These are phyloP conservation scores for Artibeus jamaicensis DNA, from an alignment of 2,797 vertebrate genomes.

Conservation along the genomic window DNA sequence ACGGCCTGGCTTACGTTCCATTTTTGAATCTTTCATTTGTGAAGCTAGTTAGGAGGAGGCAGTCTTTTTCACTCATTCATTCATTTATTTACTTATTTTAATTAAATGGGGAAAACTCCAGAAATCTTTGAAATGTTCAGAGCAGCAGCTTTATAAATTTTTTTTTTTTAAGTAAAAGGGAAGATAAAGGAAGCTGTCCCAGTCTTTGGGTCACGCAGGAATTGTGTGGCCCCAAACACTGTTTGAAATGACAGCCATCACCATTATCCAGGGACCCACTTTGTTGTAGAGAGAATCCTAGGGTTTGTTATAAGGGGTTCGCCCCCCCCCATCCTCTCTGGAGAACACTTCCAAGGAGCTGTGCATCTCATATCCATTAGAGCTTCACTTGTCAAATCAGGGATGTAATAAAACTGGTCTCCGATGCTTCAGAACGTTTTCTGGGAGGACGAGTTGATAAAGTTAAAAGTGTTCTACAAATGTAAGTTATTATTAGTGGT, in stretches of 20 bases:
- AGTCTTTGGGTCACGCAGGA: constrained; percentile 37
- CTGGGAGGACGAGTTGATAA: constrained; percentile 19
- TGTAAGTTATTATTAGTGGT: background rate
- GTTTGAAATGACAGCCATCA: constrained; percentile 42
- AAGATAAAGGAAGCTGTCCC: constrained; percentile 51
- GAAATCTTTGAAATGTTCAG: constrained; percentile 66
- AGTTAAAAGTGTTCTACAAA: constrained; percentile 40
- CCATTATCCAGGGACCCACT: background rate
- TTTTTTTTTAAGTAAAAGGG: constrained; percentile 41
- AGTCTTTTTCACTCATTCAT: background rate
- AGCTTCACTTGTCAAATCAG: constrained; percentile 41
- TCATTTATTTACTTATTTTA: background rate
- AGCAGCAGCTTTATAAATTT: background rate
- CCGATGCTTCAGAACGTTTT: background rate
- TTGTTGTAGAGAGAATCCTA: constrained; percentile 50
- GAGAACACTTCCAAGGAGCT: constrained; percentile 58
- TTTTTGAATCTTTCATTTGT: background rate
- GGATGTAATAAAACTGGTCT: background rate
- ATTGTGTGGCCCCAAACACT: background rate
- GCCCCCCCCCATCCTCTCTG: background rate
- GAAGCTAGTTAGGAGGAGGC: background rate
- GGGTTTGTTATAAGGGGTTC: constrained; percentile 20
- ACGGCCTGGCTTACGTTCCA: background rate
- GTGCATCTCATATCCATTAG: constrained; percentile 44
- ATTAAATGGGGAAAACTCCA: constrained; percentile 59